Percentiles rank a stretch among this genome's conserved stretches.
Evolutionary conservation across 1,140 invertebrate species (phyloP).

Genomic region (Drosophila parvula): DNA sequence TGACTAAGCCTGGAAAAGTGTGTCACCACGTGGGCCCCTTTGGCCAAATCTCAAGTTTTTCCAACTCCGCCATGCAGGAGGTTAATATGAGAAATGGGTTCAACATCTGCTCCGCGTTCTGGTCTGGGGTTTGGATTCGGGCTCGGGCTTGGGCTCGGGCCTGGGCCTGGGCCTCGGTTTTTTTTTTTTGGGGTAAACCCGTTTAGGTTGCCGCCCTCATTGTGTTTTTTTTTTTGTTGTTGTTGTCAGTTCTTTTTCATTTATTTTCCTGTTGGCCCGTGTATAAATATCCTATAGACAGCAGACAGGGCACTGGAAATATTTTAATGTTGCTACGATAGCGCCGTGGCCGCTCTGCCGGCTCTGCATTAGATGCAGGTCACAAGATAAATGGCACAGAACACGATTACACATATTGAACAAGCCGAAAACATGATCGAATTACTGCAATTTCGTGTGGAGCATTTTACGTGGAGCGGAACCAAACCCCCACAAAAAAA

Average conservation of each 20-base stretch:
- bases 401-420: slow-evolving; percentile 62
- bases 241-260: slow-evolving; percentile 14
- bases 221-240: slow-evolving; percentile 47
- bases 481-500: slow-evolving; percentile 16
- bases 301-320: slow-evolving; percentile 61
- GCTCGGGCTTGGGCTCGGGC: slow-evolving; percentile 1
- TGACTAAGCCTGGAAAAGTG: slow-evolving; percentile 48
- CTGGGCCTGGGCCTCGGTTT: slow-evolving; percentile 34
- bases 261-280: slow-evolving; percentile 34
- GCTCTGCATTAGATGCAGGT: slow-evolving; percentile 71
- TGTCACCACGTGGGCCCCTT: slow-evolving; percentile 59
- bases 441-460: slow-evolving; percentile 57
- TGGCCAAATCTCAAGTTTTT: slow-evolving; percentile 39
- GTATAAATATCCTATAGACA: slow-evolving; percentile 67
- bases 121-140: slow-evolving; percentile 19
- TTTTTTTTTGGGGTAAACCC: slow-evolving; percentile 57
- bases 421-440: slow-evolving; percentile 63
- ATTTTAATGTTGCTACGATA: slow-evolving; percentile 60
- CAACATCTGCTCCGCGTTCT: slow-evolving; percentile 66
- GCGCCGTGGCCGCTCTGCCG: slow-evolving; percentile 40
- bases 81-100: slow-evolving; percentile 71
- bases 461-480: slow-evolving; percentile 20
- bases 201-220: slow-evolving; percentile 75
- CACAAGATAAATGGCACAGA: slow-evolving; percentile 65
- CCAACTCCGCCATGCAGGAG: slow-evolving; percentile 39